These are phyloP conservation scores for Pterostichus madidus DNA, from an alignment of 2,888 invertebrate genomes.

Conservation along the genomic window DNA sequence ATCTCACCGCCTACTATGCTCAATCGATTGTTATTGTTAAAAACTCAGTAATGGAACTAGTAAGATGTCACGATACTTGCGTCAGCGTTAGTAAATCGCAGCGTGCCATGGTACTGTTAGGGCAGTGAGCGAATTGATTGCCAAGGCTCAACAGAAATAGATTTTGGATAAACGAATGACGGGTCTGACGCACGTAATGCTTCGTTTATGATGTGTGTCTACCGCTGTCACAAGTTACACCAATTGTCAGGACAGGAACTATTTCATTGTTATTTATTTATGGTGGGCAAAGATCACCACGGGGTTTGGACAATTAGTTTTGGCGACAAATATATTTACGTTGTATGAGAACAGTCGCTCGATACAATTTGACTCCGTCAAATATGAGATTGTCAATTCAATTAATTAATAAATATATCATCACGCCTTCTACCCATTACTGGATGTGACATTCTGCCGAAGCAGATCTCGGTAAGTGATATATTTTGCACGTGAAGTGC, in stretches of 20 bases:
- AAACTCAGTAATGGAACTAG: neutral
- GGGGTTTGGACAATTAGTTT: too few relatives aligned
- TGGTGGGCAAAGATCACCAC: neutral
- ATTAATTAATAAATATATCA: too few relatives aligned
- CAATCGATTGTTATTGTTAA: neutral
- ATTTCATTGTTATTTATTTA: conserved; percentile 9
- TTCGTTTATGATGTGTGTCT: neutral
- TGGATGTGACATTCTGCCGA: too few relatives aligned
- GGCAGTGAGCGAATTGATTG: conserved; percentile 50
- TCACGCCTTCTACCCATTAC: too few relatives aligned
- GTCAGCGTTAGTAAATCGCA: conserved; percentile 17
- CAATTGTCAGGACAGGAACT: conserved; percentile 9
- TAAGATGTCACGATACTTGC: conserved; percentile 33
- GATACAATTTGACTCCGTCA: too few relatives aligned
- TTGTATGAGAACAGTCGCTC: too few relatives aligned
- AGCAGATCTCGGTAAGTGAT: too few relatives aligned
- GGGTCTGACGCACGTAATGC: neutral
- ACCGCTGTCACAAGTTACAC: neutral
- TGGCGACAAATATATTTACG: too few relatives aligned
- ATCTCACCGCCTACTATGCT: neutral
- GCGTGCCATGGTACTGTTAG: neutral
- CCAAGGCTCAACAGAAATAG: conserved; percentile 55
- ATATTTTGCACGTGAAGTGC: too few relatives aligned
- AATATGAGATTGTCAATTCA: too few relatives aligned
- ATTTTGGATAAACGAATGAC: conserved; percentile 4